A percentile compares a stretch with the other conserved stretches of the same genome.
These are phyloP conservation scores for Murina feae DNA, from an alignment of 2,113 vertebrate species.

Conservation along the genomic window DNA sequence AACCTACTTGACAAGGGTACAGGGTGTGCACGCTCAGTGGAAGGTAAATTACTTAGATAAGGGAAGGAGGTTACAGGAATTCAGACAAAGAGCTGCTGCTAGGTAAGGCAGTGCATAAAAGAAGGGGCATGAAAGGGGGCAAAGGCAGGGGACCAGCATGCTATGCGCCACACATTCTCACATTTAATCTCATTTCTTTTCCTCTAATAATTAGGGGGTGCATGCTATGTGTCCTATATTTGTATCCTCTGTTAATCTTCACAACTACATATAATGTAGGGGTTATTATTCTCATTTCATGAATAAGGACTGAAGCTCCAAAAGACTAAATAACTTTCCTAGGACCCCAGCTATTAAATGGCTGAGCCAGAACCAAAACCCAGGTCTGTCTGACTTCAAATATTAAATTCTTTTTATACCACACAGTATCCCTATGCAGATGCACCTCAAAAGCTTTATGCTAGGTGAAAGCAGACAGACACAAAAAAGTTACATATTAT, in stretches of 20 bases:
- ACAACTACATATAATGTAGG: background rate
- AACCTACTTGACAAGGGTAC: background rate
- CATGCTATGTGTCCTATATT: background rate
- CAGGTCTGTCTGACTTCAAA: background rate
- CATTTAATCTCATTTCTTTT: background rate
- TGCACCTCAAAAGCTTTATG: background rate
- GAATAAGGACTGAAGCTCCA: background rate
- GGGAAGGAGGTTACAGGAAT: background rate
- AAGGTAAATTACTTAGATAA: background rate
- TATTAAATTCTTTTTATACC: background rate
- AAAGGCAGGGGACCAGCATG: background rate
- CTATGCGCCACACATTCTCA: background rate
- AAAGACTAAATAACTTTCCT: background rate
- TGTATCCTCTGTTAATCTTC: background rate
- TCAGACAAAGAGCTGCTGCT: background rate
- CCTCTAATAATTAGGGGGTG: background rate
- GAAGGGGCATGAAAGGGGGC: background rate
- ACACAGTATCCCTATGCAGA: background rate
- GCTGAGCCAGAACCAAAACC: background rate
- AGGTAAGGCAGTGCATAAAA: background rate
- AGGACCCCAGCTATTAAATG: background rate
- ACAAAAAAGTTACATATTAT: background rate
- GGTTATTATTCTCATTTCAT: background rate
- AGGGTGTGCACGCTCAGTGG: background rate
- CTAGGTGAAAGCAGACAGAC: conserved; percentile 14